phyloP scores from a whole-genome alignment of 2,113 vertebrate genomes.

The Oriolus oriolus region DNA sequence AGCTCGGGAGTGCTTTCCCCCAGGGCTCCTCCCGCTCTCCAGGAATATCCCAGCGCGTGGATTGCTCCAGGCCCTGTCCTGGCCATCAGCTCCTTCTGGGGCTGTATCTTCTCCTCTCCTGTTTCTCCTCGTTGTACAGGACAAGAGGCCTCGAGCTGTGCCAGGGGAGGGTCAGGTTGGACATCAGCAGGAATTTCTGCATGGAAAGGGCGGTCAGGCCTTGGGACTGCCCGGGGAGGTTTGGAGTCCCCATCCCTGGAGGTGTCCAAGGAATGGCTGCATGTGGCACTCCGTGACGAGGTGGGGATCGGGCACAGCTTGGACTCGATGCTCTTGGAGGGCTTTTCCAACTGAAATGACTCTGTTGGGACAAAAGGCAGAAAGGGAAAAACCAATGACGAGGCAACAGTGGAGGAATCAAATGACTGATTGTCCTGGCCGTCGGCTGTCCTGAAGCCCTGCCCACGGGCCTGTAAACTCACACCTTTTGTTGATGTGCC shows the following conservation, averaged over 20 bases:
- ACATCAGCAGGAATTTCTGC: not conserved
- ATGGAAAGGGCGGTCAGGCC: not conserved
- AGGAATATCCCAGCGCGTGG: not conserved
- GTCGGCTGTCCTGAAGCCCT: not conserved
- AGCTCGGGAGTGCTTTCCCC: not conserved
- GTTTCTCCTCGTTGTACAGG: not conserved
- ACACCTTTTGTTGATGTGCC: not conserved
- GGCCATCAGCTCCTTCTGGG: not conserved
- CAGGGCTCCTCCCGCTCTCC: not conserved
- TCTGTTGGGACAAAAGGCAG: not conserved
- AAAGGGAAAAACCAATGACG: not conserved
- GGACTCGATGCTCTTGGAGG: not conserved
- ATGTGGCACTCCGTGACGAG: not conserved
- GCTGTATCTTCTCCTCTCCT: not conserved
- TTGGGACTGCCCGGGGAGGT: not conserved
- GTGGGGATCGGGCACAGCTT: not conserved
- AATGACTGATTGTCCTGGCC: accelerated
- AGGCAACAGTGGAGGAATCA: not conserved
- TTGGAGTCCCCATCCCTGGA: not conserved
- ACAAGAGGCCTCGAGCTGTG: not conserved
- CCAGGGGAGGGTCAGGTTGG: not conserved
- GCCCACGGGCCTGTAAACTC: not conserved
- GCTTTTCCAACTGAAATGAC: not conserved
- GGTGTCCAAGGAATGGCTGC: not conserved
- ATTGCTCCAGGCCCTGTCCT: not conserved